Percentiles rank a stretch among this genome's conserved stretches.
Evolutionary conservation across 53 echinoderm and acorn worm species (phyloP).

Genomic region (Zoroaster sp.): DNA sequence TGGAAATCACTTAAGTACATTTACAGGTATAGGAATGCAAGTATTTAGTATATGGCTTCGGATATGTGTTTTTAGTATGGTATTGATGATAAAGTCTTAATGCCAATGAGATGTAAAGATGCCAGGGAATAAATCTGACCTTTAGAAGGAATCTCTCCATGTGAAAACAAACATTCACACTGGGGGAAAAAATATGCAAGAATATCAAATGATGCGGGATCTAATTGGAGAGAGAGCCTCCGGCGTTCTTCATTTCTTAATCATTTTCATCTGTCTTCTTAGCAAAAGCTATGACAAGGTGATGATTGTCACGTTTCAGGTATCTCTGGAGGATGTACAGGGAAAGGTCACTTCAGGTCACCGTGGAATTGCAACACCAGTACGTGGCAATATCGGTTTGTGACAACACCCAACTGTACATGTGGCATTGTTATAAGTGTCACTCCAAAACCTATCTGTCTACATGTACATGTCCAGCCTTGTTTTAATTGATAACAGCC

Average conservation of each 20-base stretch:
- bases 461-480: too few species aligned
- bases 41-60: too few species aligned
- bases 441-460: too few species aligned
- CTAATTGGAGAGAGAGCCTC: background rate
- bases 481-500: background rate
- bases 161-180: background rate
- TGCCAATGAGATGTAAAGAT: background rate
- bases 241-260: background rate
- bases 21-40: too few species aligned
- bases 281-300: background rate
- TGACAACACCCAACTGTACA: background rate
- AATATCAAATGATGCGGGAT: background rate
- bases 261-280: background rate
- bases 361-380: background rate
- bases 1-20: too few species aligned
- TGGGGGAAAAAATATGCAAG: background rate
- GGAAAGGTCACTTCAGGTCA: background rate
- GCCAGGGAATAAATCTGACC: background rate
- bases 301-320: background rate
- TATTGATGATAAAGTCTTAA: background rate
- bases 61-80: background rate
- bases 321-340: background rate
- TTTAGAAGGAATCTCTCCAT: background rate
- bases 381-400: too few species aligned
- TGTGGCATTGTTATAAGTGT: too few species aligned